These are phyloP conservation scores for Rhorus exstirpatorius DNA, from an alignment of 2,888 invertebrate genomes.

Conservation along the genomic window DNA sequence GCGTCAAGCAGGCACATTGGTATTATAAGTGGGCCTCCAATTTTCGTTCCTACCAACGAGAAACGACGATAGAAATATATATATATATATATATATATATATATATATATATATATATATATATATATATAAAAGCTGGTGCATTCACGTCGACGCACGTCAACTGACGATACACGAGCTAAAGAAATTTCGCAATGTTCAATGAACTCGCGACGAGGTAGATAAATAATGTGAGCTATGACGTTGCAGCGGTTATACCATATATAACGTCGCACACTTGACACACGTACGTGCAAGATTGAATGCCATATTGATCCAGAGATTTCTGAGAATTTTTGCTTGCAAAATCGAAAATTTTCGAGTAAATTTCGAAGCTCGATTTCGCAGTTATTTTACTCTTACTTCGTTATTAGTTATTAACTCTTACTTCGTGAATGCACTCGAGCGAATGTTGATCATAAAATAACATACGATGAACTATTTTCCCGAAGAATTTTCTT, in stretches of 20 bases:
- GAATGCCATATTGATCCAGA: too few species aligned
- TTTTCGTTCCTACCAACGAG: constrained; percentile 55
- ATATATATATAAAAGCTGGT: constrained; percentile 56
- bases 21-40: constrained; percentile 58
- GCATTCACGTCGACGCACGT: constrained; percentile 27
- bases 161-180: constrained; percentile 31
- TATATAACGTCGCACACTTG: too few species aligned
- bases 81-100: constrained; percentile 52
- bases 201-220: not conserved
- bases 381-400: too few species aligned
- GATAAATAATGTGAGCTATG: constrained; percentile 25
- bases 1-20: constrained; percentile 73
- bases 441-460: too few species aligned
- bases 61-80: constrained; percentile 13
- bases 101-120: constrained; percentile 19
- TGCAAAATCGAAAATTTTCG: too few species aligned
- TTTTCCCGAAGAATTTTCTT: too few species aligned
- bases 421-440: too few species aligned
- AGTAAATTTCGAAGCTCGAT: too few species aligned
- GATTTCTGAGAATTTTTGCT: too few species aligned
- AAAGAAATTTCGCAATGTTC: constrained; percentile 9
- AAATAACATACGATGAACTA: too few species aligned
- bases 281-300: too few species aligned
- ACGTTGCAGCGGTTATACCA: not conserved
- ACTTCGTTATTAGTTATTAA: too few species aligned